These are phyloP conservation scores for Rafetus swinhoei DNA, from an alignment of 2,113 vertebrate species.

Conservation along the genomic window DNA sequence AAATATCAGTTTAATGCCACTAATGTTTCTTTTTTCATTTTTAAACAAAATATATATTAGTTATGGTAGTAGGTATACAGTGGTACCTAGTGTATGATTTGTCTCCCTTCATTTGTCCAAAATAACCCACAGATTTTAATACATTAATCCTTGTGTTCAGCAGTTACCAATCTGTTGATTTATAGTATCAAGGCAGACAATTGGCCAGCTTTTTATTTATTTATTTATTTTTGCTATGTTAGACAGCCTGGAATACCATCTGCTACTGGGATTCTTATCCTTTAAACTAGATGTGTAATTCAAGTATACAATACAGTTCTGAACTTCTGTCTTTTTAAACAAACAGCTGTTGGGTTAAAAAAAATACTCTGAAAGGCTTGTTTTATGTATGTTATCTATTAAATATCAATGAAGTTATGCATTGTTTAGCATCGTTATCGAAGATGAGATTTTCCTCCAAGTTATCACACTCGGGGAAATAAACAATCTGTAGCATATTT, in stretches of 20 bases:
- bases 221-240: conserved; percentile 19
- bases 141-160: conserved; percentile 54
- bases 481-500: conserved; percentile 54
- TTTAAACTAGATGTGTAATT: conserved; percentile 75
- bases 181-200: conserved; percentile 55
- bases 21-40: not conserved
- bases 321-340: conserved; percentile 70
- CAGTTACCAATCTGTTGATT: conserved; percentile 69
- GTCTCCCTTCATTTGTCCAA: conserved; percentile 13
- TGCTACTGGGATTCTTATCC: conserved; percentile 73
- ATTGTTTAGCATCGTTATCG: conserved; percentile 61
- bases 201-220: conserved; percentile 15
- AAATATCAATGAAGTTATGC: conserved; percentile 66
- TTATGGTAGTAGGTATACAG: fast-evolving
- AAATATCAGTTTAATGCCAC: not conserved
- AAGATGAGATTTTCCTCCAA: conserved; percentile 47
- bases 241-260: conserved; percentile 74
- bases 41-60: not conserved
- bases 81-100: not conserved
- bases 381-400: conserved; percentile 73
- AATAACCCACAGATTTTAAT: conserved; percentile 44
- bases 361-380: conserved; percentile 33
- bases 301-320: conserved; percentile 66
- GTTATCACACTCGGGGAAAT: conserved; percentile 63
- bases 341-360: conserved; percentile 71